These are phyloP conservation scores for Pterostichus niger DNA, from an alignment of 2,888 invertebrate genomes.

Conservation along the genomic window DNA sequence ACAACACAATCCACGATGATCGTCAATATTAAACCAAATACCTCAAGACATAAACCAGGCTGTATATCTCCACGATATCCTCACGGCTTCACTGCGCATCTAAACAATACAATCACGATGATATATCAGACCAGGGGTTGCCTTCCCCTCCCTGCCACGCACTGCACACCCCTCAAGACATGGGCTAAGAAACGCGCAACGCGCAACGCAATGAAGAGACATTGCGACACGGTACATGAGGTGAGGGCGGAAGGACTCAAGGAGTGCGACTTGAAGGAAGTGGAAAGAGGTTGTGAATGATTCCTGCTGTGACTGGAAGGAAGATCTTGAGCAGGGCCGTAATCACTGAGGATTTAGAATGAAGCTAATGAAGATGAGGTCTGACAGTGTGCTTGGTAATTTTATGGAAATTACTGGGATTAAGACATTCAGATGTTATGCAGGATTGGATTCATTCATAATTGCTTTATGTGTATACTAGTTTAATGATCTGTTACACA, in stretches of 20 bases:
- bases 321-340: neutral
- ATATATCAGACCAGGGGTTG: constrained; percentile 16
- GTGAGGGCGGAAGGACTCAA: neutral
- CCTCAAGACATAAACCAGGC: neutral
- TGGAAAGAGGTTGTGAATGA: constrained; percentile 9
- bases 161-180: neutral
- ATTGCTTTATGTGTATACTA: too few relatives aligned
- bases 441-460: too few relatives aligned
- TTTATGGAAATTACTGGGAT: too few relatives aligned
- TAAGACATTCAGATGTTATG: too few relatives aligned
- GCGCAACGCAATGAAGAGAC: constrained; percentile 1
- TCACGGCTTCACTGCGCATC: constrained; percentile 1
- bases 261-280: too few relatives aligned
- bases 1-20: neutral
- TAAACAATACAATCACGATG: constrained; percentile 49
- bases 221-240: constrained; percentile 29
- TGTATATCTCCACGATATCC: neutral
- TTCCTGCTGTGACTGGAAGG: constrained; percentile 4
- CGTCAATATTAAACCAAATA: constrained; percentile 4
- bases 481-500: too few relatives aligned
- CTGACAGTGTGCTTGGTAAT: too few relatives aligned
- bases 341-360: neutral
- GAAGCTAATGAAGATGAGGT: too few relatives aligned
- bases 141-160: neutral
- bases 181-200: neutral